Evolutionary conservation across 2,888 invertebrate genomes (phyloP), one percentile per base, ranked within the genome.

Genomic region (Unio pictorum): DNA sequence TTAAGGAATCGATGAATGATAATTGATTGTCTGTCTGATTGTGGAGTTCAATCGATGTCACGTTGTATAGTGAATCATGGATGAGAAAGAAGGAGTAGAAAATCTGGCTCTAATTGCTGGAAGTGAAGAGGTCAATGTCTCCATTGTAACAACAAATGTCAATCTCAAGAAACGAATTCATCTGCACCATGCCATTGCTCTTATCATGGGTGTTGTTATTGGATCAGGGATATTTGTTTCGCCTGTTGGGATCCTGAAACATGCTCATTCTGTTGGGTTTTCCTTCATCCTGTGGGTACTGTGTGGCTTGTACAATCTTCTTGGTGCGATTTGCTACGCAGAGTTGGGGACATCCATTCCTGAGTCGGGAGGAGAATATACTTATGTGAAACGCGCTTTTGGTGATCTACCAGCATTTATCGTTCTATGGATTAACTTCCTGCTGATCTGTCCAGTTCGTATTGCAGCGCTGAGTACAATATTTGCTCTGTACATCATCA

Each of bases 211-310:
- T 61, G 94, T 96, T 71, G 97, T 98, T 80, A 94, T 97, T 64
- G 98, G 98, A 1, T 94, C 97, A 4, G 98, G 98, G 11, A 98
- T 98, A 83, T 98, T 98, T 90, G 96, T 98, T 56, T 95, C 97
- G 26, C 98, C 98, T 0, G 95, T 94, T 87, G 95, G 97, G 80
- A 97, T 97, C 26, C 92, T 98, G 20, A 91, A 92, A 75, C 92
- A 94, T 87, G 94, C 96, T 94, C 15, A 97, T 95, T 70, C 89
- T 94, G 73, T 92, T 7, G 87, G 88, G 7, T 75, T 95, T 89
- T 95, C 96, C 2, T 92, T 98, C 67, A 93, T 96, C 66, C 94
- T 98, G 67, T 98, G 98, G 98, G 92, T 95, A 55, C 91, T 95
- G 61, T 96, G 96, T 5, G 98, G 98, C 45, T 87, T 95, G 61